A percentile compares a stretch with the other conserved stretches of the same genome.
These are phyloP conservation scores for Ciconia stormi DNA, from an alignment of 2,113 vertebrate species.

Conservation along the genomic window DNA sequence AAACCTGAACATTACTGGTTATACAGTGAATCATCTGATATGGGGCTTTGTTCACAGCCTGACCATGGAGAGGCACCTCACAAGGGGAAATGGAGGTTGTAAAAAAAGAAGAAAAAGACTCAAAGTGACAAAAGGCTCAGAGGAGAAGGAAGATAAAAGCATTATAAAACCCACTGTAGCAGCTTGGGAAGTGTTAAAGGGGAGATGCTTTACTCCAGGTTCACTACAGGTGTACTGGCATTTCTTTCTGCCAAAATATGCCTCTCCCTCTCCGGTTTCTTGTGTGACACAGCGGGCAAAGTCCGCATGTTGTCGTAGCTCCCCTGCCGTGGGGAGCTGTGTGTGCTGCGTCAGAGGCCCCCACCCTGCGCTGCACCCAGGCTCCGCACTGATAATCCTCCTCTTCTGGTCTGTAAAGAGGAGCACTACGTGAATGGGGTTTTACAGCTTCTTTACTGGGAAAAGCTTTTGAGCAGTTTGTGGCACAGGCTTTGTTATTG, in stretches of 20 bases:
- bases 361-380: neutral
- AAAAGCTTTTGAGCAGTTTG: neutral
- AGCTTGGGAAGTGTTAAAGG: neutral
- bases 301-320: neutral
- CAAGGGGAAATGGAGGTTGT: neutral
- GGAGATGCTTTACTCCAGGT: neutral
- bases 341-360: neutral
- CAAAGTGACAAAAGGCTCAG: neutral
- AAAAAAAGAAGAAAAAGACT: neutral
- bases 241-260: neutral
- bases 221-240: neutral
- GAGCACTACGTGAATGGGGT: neutral
- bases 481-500: neutral
- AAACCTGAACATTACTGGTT: neutral
- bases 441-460: neutral
- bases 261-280: neutral
- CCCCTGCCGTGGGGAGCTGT: accelerated
- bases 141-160: neutral
- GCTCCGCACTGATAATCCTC: neutral
- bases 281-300: neutral
- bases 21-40: neutral
- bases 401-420: neutral
- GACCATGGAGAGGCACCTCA: neutral
- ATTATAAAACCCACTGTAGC: neutral
- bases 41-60: neutral